Percentiles rank a stretch among this genome's conserved stretches.
Conservation (phyloP, 2,888 invertebrate genomes). For the Meloe dianella region DNA sequence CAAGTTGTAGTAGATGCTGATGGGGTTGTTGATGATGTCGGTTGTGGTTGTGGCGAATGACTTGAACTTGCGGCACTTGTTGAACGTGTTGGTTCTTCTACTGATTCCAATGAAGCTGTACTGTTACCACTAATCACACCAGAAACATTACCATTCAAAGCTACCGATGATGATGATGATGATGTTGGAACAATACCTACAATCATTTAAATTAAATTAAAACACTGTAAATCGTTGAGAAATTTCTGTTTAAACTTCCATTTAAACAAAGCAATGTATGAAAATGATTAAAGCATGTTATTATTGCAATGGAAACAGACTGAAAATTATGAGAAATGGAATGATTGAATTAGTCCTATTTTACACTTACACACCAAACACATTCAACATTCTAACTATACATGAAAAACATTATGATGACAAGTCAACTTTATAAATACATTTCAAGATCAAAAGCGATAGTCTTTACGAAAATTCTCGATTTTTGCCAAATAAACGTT, state of each 20-base stretch:
- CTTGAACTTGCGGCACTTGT: constrained; percentile 42
- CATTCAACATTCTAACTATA: neutral
- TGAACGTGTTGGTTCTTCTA: constrained; percentile 44
- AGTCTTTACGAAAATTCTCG: neutral
- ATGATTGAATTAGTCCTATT: constrained; percentile 4
- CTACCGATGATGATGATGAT: neutral
- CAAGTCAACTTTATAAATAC: constrained; percentile 24
- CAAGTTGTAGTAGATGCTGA: neutral
- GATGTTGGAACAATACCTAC: constrained; percentile 44
- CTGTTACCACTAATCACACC: constrained; percentile 27
- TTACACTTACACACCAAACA: neutral
- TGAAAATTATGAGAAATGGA: neutral
- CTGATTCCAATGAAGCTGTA: constrained; percentile 42
- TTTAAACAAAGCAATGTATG: neutral
- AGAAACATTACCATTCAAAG: neutral
- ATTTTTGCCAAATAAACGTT: constrained; percentile 2
- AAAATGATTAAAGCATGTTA: neutral
- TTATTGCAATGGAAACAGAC: neutral
- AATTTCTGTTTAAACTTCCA: neutral
- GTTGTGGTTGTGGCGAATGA: constrained; percentile 45
- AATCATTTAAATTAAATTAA: constrained; percentile 37
- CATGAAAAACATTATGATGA: neutral
- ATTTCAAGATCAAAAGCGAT: constrained; percentile 26
- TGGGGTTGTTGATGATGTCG: constrained; percentile 42
- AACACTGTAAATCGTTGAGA: no score